Conservation (phyloP, 2,113 vertebrate species). For the Gymnarchus niloticus region DNA sequence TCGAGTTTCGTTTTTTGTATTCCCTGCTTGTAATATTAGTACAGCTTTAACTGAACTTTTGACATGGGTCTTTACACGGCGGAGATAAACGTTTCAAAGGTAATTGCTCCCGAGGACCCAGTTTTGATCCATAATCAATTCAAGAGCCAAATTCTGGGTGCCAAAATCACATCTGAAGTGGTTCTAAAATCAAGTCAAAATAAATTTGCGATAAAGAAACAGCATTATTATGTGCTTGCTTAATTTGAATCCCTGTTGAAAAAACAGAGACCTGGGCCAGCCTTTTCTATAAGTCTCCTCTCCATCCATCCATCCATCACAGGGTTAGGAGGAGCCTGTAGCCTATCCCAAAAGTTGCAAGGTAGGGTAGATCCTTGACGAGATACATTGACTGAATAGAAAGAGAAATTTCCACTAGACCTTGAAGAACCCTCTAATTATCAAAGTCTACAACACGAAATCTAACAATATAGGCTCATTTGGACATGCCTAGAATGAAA, state of each 20-base stretch:
- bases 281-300: not conserved
- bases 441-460: not conserved
- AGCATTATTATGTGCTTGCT: not conserved
- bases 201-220: not conserved
- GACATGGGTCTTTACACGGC: not conserved
- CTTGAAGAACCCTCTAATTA: not conserved
- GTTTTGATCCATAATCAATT: not conserved
- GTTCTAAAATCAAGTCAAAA: not conserved
- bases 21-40: not conserved
- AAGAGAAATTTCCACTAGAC: not conserved
- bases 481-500: not conserved
- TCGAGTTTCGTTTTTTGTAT: not conserved
- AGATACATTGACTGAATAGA: not conserved
- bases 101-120: not conserved
- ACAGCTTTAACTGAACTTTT: not conserved
- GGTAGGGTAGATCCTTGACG: not conserved
- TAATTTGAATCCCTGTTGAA: not conserved
- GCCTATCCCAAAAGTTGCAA: not conserved
- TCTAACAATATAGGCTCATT: not conserved
- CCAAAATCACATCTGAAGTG: not conserved
- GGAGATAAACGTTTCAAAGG: not conserved
- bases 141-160: not conserved
- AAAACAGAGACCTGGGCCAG: not conserved
- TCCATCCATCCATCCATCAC: not conserved
- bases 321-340: not conserved